These are phyloP conservation scores for Latrodectus geometricus DNA, from an alignment of 1,140 invertebrate species.

Conservation along the genomic window DNA sequence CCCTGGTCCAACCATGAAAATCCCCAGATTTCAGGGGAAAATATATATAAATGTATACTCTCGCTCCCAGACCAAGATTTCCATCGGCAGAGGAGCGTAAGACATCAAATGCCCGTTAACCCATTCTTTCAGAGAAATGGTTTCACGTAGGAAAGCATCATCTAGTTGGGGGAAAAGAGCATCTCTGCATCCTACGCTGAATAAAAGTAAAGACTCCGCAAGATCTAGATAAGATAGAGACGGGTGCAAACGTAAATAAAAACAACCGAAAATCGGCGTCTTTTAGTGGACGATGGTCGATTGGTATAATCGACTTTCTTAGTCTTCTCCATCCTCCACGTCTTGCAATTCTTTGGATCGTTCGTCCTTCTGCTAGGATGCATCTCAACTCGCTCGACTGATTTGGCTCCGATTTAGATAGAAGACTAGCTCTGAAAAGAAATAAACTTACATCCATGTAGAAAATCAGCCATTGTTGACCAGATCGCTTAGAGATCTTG, in stretches of 20 bases:
- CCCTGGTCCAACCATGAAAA: not conserved
- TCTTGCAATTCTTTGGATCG: constrained; percentile 1
- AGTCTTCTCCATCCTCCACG: not conserved
- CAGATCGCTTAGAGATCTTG: not conserved
- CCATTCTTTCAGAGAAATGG: constrained; percentile 55
- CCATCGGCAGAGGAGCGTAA: not conserved
- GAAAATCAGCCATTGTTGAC: not conserved
- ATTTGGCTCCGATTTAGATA: constrained; percentile 18
- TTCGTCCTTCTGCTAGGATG: constrained; percentile 17
- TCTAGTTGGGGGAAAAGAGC: not conserved
- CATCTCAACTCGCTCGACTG: constrained; percentile 10
- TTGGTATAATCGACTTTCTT: constrained; percentile 57
- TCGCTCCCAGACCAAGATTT: not conserved
- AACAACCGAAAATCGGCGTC: constrained; percentile 40
- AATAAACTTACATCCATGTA: not conserved
- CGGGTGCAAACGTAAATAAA: constrained; percentile 24
- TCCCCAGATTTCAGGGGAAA: not conserved
- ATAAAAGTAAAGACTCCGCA: constrained; percentile 39
- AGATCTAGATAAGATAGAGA: constrained; percentile 47
- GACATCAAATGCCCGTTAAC: constrained; percentile 55
- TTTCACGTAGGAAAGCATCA: constrained; percentile 40
- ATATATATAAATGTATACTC: not conserved
- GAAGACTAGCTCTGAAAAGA: not conserved
- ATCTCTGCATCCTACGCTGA: not conserved
- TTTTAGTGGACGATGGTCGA: constrained; percentile 44